Evolutionary conservation across 2,888 invertebrate genomes (phyloP).

Genomic region (Andrena hattorfiana): DNA sequence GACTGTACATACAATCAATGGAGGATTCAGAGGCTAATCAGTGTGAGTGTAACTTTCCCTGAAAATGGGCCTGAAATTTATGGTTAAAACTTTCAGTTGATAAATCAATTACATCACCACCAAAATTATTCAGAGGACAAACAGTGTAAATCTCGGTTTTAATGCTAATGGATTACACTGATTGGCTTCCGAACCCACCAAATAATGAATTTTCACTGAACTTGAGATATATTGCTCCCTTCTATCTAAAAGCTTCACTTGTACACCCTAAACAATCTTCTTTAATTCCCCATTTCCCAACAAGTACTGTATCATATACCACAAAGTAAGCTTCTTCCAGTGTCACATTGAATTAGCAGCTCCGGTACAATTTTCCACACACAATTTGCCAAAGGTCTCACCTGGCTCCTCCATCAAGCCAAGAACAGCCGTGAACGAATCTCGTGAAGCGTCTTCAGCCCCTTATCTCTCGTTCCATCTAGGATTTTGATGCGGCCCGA

Average conservation of each 20-base stretch:
- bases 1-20: not conserved
- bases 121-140: too few relatives aligned
- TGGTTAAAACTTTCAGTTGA: too few relatives aligned
- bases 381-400: not conserved
- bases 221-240: too few relatives aligned
- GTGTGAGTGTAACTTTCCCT: not conserved
- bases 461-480: constrained; percentile 62
- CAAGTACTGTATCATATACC: too few relatives aligned
- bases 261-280: too few relatives aligned
- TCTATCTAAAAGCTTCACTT: too few relatives aligned
- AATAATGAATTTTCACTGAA: too few relatives aligned
- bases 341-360: not conserved
- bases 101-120: too few relatives aligned
- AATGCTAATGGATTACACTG: too few relatives aligned
- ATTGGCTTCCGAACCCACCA: too few relatives aligned
- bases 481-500: constrained; percentile 31
- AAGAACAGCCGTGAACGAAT: not conserved
- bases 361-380: not conserved
- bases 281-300: too few relatives aligned
- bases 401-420: not conserved
- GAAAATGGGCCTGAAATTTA: not conserved
- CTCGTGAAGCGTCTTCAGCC: not conserved
- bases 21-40: not conserved
- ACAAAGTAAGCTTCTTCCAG: not conserved
- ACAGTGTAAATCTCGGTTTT: too few relatives aligned